Evolutionary conservation across 2,888 invertebrate genomes (phyloP).

Genomic region (Hymenopus coronatus): DNA sequence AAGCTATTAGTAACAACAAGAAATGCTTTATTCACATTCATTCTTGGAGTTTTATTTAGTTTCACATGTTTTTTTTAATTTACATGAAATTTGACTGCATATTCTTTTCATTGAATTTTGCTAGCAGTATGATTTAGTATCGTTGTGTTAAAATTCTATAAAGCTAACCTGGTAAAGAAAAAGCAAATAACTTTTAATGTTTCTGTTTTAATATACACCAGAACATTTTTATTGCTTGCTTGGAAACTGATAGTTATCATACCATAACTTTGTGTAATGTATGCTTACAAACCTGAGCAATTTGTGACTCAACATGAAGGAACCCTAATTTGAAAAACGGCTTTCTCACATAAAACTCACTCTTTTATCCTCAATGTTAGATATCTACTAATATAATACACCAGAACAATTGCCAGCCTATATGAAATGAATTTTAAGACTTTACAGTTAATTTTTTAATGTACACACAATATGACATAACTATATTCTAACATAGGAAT

Average conservation of each 20-base stretch:
- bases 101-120: too few species aligned
- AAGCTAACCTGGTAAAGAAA: neutral
- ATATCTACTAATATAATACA: neutral
- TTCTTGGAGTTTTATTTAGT: too few species aligned
- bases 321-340: neutral
- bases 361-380: neutral
- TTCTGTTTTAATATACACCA: neutral
- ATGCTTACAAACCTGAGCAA: neutral
- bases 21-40: too few species aligned
- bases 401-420: neutral
- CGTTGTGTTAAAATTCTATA: too few species aligned
- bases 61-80: too few species aligned
- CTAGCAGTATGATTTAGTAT: too few species aligned
- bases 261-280: neutral
- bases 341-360: neutral
- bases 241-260: neutral
- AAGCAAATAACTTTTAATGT: neutral
- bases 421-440: neutral
- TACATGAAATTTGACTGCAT: too few species aligned
- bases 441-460: neutral
- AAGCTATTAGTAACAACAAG: too few species aligned
- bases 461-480: neutral
- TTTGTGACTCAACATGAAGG: neutral
- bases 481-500: neutral
- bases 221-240: neutral